Base-by-base conservation (phyloP, 2,113 vertebrate species). In the Leptodactylus fuscus region DNA sequence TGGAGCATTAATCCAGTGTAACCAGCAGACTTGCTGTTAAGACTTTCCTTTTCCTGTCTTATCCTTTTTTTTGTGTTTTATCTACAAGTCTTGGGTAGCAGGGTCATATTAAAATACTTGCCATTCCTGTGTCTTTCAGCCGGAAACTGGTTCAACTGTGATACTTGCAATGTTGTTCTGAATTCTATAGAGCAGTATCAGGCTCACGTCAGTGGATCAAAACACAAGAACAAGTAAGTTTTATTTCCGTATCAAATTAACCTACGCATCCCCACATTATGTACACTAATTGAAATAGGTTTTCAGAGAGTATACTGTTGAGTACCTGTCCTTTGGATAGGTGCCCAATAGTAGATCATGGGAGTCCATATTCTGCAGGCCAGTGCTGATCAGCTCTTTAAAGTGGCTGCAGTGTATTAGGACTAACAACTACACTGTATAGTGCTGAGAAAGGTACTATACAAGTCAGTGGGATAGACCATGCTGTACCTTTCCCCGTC, bases 151-250 rank as follows among this genome's bases (percentile, higher is more conserved):
- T 98, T 97, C 88, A 95, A 95, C 6, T 99, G 98, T 91, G 95
- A 93, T 83, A 91, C 96, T 15, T 99, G 98, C 91, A 97, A 96
- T 89, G 96, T 99, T 82, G 96, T 98, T 55, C 95, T 99, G 75
- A 99, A 99, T 94, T 99, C 98, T 38, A 97, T 98, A 94, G 97
- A 97, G 82, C 98, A 99, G 91, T 99, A 98, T 92, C 96, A 98
- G 89, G 97, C 97, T 89, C 98, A 99, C 82, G 94, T 99, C 94
- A 98, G 96, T 29, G 98, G 98, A 74, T 95, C 97, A 93, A 98
- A 98, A 94, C 98, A 99, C 90, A 98, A 97, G 95, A 98, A 97
- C 90, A 96, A 98, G 98, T 99, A 93, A 94, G 96, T 96, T 92
- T 76, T 74, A 41, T 22, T 75, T 22, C 0, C 36, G 11, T 36